Conservation (phyloP, 2,113 vertebrate species). For the Oryzias woworae region DNA sequence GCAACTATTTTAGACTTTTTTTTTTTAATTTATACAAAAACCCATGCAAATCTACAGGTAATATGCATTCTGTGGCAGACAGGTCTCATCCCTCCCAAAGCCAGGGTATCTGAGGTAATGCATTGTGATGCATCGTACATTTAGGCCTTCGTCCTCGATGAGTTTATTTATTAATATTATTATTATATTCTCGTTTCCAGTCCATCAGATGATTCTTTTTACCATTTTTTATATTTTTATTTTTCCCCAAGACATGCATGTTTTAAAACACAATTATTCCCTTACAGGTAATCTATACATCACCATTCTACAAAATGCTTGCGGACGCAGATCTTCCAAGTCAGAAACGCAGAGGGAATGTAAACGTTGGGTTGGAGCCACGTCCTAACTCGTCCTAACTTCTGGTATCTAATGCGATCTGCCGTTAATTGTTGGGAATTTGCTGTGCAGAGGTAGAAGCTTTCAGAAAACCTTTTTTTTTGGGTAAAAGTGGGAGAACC, state of each 20-base stretch:
- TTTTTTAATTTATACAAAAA: slow-evolving; percentile 98
- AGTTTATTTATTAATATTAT: slow-evolving; percentile 81
- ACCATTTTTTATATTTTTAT: no score
- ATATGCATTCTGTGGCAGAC: slow-evolving; percentile 99
- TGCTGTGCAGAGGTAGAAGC: slow-evolving; percentile 99
- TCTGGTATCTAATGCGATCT: slow-evolving; percentile 95
- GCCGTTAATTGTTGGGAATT: slow-evolving; percentile 92
- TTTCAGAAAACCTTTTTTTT: slow-evolving; percentile 93
- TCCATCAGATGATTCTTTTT: slow-evolving; percentile 89
- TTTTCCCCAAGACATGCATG: slow-evolving; percentile 81
- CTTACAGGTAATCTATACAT: slow-evolving; percentile 89
- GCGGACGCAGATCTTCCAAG: slow-evolving; percentile 87
- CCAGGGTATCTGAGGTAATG: slow-evolving; percentile 98
- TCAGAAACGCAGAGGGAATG: slow-evolving; percentile 77
- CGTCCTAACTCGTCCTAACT: slow-evolving; percentile 89
- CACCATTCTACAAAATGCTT: slow-evolving; percentile 87
- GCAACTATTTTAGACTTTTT: slow-evolving; percentile 99
- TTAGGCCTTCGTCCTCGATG: slow-evolving; percentile 90
- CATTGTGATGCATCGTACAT: slow-evolving; percentile 93
- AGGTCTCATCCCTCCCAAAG: slow-evolving; percentile 89
- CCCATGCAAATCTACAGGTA: slow-evolving; percentile 99
- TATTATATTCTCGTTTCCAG: slow-evolving; percentile 85
- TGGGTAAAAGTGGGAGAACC: slow-evolving; percentile 96
- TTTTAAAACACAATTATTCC: slow-evolving; percentile 90
- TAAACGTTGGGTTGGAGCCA: slow-evolving; percentile 84